These are phyloP conservation scores for Misgurnus mizolepis DNA, from an alignment of 2,113 vertebrate genomes.

Conservation along the genomic window DNA sequence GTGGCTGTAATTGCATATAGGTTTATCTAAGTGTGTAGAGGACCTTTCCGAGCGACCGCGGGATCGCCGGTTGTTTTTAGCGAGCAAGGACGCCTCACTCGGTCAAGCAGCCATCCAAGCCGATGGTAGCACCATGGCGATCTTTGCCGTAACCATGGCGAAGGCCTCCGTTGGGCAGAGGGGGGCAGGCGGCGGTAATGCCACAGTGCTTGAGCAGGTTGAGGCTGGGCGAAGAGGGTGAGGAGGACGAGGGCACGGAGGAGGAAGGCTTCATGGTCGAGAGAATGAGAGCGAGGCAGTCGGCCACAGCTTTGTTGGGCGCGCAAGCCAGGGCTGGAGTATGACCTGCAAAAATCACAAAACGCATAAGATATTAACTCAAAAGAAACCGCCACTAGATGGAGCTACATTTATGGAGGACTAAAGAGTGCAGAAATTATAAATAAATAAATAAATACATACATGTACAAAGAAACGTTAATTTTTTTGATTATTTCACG, in stretches of 20 bases:
- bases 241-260: conserved; percentile 74
- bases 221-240: conserved; percentile 83
- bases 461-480: no score
- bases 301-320: conserved; percentile 96
- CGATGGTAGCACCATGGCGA: conserved; percentile 79
- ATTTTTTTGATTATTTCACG: no score
- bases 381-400: not conserved
- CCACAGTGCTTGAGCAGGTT: conserved; percentile 94
- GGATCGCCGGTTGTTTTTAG: not conserved
- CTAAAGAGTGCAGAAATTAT: no score
- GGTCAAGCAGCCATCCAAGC: conserved; percentile 92
- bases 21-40: conserved; percentile 50
- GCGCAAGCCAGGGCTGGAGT: conserved; percentile 96
- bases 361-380: not conserved
- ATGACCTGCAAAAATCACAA: conserved; percentile 73
- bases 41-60: conserved; percentile 35
- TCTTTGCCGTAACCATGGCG: conserved; percentile 79
- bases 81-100: conserved; percentile 67
- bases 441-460: no score
- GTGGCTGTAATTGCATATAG: conserved; percentile 54
- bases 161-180: conserved; percentile 79
- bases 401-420: no score
- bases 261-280: conserved; percentile 97
- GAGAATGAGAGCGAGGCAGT: conserved; percentile 97
- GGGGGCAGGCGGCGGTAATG: conserved; percentile 80